Base-by-base conservation (phyloP, 2,113 vertebrate species). In the Amblyornis subalaris region DNA sequence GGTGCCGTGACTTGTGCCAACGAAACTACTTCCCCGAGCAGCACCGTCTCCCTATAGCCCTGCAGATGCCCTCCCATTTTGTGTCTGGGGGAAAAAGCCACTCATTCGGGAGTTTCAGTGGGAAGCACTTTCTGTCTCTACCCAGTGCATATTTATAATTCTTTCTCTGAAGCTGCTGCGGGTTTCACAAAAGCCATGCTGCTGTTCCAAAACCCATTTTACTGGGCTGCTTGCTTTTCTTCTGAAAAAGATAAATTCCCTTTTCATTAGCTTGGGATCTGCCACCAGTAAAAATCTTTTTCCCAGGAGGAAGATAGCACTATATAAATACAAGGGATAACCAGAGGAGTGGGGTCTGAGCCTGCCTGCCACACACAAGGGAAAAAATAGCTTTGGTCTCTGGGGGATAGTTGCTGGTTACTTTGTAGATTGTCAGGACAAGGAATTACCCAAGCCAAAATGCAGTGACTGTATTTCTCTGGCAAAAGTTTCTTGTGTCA, bases 401-500 rank as follows among this genome's bases (percentile, higher is more conserved):
- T 14, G 17, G 23, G 31, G 67, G 25, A 55, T 58, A 74, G 74
- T 69, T 51, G 44, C 67, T 76, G 62, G 93, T 73, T 95, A 90
- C 71, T 96, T 88, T 70, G 54, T 78, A 87, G 64, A 35, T 67
- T 85, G 67, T 79, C 78, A 80, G 65, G 54, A 76, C 71, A 79
- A 95, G 74, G 74, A 90, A 95, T 94, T 88, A 51, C 42, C 48
- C 42, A 24, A 93, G 70, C 71, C 61, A 90, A 94, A 90, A 91
- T 55, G 51, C 76, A 84, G 85, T 40, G 72, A 42, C 72, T 72
- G 72, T 65, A 31, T 95, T 84, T 88, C 72, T 85, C 73, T 19
- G 3, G 88, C 55, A 88, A 95, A 97, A 97, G 82, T 97, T 96
- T 95, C 57, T 77, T 24, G 45, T 96, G 61, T 71, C 53, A 61